A percentile compares a stretch with the other conserved stretches of the same genome.
phyloP scores from a whole-genome alignment of 1,140 invertebrate genomes.

The Drosophila burlai region DNA sequence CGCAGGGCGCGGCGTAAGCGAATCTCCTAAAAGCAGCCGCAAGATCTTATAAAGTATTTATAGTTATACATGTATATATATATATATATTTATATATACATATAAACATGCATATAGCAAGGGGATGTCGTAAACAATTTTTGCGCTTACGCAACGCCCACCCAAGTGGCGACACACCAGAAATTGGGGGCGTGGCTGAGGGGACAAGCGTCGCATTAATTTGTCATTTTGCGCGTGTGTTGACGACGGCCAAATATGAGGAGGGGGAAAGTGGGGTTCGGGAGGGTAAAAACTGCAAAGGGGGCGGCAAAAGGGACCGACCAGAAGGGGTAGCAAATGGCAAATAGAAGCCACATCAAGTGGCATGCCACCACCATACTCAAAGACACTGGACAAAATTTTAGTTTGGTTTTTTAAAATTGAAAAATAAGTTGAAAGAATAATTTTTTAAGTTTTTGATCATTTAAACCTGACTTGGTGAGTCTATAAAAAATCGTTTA shows the following conservation, averaged over 20 bases:
- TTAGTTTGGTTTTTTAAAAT: not conserved
- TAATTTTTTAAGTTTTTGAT: no score
- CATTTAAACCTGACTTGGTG: no score
- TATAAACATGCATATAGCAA: no score
- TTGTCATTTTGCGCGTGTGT: slow-evolving; percentile 75
- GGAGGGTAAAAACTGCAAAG: not conserved
- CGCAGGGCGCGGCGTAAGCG: not conserved
- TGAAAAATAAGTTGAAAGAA: not conserved
- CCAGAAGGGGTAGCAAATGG: slow-evolving; percentile 2
- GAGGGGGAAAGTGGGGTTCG: not conserved
- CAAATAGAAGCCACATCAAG: slow-evolving; percentile 61
- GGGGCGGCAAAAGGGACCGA: not conserved
- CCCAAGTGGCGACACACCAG: slow-evolving; percentile 55
- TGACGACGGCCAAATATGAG: slow-evolving; percentile 51
- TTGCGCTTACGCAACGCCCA: slow-evolving; percentile 65
- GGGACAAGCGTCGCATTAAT: slow-evolving; percentile 70
- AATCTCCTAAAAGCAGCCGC: slow-evolving; percentile 33
- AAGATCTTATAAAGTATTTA: slow-evolving; percentile 54
- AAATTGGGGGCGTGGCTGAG: slow-evolving; percentile 16
- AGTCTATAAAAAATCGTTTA: no score
- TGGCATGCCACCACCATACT: slow-evolving; percentile 56
- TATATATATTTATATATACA: slow-evolving; percentile 17
- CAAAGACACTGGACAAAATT: not conserved
- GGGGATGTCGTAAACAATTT: slow-evolving; percentile 67
- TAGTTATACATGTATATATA: slow-evolving; percentile 8